These are phyloP conservation scores for Adrianichthys oophorus DNA, from an alignment of 2,797 vertebrate genomes.

Conservation along the genomic window DNA sequence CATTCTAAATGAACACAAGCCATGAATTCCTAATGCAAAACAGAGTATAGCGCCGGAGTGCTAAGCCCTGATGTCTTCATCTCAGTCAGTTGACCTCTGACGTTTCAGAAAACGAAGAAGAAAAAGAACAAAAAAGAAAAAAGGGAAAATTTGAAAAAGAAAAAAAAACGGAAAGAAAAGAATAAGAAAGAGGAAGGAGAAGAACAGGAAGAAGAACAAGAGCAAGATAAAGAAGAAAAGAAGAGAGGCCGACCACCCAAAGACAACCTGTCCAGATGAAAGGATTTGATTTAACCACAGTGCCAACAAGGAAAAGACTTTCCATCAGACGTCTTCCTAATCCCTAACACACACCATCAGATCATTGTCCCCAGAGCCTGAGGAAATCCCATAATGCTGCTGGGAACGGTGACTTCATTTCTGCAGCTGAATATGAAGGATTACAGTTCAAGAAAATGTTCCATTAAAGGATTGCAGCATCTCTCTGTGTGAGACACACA, in stretches of 20 bases:
- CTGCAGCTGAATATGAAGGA: conserved; percentile 10
- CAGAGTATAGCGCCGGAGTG: too few species aligned
- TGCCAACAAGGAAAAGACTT: conserved; percentile 19
- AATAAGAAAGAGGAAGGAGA: too few species aligned
- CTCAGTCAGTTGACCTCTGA: background rate
- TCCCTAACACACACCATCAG: conserved; percentile 19
- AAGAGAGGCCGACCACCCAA: conserved; percentile 44
- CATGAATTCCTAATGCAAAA: too few species aligned
- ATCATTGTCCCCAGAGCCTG: conserved; percentile 23
- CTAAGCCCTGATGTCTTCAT: background rate
- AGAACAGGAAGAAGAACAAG: background rate
- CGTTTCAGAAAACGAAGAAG: conserved; percentile 1
- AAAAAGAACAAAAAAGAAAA: background rate
- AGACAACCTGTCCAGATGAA: conserved; percentile 13
- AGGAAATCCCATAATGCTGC: conserved; percentile 55
- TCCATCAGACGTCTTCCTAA: conserved; percentile 39
- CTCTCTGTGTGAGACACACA: background rate
- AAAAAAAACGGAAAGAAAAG: too few species aligned
- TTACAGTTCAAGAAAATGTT: conserved; percentile 25
- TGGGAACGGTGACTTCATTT: conserved; percentile 23
- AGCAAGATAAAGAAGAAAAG: background rate
- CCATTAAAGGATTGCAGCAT: conserved; percentile 9
- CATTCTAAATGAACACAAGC: too few species aligned
- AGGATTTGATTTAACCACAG: conserved; percentile 19
- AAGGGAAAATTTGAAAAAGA: too few species aligned